Base-by-base conservation (phyloP, 1,140 invertebrate genomes). In the Papilio glaucus region DNA sequence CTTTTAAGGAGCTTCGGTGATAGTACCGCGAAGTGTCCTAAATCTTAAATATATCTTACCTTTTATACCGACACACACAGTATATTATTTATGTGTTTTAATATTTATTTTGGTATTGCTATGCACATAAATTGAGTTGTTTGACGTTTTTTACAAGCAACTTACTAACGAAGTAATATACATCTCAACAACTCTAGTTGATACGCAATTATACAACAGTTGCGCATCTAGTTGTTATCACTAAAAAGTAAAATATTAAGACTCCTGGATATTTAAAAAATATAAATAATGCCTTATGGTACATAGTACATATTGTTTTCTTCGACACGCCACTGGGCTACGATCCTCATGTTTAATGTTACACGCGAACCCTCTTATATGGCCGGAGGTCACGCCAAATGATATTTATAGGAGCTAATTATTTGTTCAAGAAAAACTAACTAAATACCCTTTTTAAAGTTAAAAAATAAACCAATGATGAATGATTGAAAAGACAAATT, bases 331-430 rank as follows among this genome's bases (percentile, higher is more conserved):
- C 24, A 62, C 13, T n/a, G n/a, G n/a, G n/a, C 5, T 1, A 15
- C 42, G n/a, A 45, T 45, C 42, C 45, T 49, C n/a, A n/a, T n/a
- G n/a, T n/a, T n/a, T n/a, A n/a, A n/a, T n/a, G n/a, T n/a, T 9
- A 63, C 61, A 63, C 61, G 61, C 61, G 9, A 63, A 63, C 26
- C 15, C 7, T 15, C 38, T 8, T 63, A 18, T 63, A 63, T 38
- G 61, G 15, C n/a, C 26, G 38, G n/a, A 33, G 29, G 29, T n/a
- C 57, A 33, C 29, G 45, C 29, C 29, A 61, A 61, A 26, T 61
- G 12, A 29, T 61, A 61, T 33, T 33, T 33, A 33, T 33, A 61
- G 13, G 2, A 29, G 13, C 29, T 61, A 26, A 29, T 33, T 33
- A 61, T 33, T 61, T 49, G 45, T 21, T 21, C 8, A 49, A 49